Evolutionary conservation across 2,113 vertebrate species (phyloP), one percentile per base, ranked within the genome.

Genomic region (Syngnathus scovelli): DNA sequence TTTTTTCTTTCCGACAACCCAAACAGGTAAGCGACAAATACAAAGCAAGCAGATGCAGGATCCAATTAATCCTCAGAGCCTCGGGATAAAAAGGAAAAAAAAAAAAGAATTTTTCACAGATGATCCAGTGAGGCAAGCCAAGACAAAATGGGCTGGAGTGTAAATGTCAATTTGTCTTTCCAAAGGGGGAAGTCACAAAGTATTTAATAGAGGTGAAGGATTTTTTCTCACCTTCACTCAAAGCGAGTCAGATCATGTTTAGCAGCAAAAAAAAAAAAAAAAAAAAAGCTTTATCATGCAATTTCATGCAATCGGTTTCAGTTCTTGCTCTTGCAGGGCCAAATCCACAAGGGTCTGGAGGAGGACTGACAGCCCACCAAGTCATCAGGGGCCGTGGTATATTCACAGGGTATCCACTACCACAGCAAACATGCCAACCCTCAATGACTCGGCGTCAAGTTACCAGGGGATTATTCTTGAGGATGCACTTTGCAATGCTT

Each of bases 81-180:
- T 67, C 8, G 4, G 56, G 61, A 68, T 43, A 70, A 63, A 48
- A 7, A 38, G 2, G 8, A 54, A 11, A 23, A 56, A 10, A 43
- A 61, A 70, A 70, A 49, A 77, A 66, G 71, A 83, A 81, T 80
- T 70, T 19, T 74, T 21, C 19, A 68, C 60, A 78, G 67, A 73
- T 83, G 49, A 55, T 66, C 46, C 18, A 12, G 60, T 18, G 58
- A 63, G 66, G 65, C 83, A 83, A 81, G 86, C 71, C 85, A 63
- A 63, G 59, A 85, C 80, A 83, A 64, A 71, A 69, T 18, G 19
- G 27, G 41, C 36, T 13, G 71, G 58, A 70, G 77, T 52, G 44
- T 56, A 59, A 74, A 66, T 51, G 64, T 72, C 64, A 83, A 63
- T 66, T 48, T 65, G 48, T 71, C 46, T 49, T 59, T 77, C 59